These are phyloP conservation scores for Ophraella communa DNA, from an alignment of 2,888 invertebrate species.

Conservation along the genomic window DNA sequence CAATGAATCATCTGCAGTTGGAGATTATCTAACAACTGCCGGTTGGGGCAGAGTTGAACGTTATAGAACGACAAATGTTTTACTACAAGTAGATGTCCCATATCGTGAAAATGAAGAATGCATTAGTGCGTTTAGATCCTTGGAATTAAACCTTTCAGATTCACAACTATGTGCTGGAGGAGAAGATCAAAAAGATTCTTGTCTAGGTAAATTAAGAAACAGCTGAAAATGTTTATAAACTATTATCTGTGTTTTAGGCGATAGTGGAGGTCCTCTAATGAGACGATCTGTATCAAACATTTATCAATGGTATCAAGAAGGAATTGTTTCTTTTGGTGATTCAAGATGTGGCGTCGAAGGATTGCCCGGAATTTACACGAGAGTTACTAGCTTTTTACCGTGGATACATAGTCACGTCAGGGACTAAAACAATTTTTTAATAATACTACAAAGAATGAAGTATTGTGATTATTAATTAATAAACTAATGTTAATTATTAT, in stretches of 20 bases:
- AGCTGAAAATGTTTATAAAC: background rate
- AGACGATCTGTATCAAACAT: slow-evolving; percentile 57
- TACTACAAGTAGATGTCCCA: slow-evolving; percentile 68
- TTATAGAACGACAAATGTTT: slow-evolving; percentile 57
- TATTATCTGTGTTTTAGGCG: slow-evolving; percentile 61
- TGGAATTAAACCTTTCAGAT: slow-evolving; percentile 19
- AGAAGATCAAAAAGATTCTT: slow-evolving; percentile 67
- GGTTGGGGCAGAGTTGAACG: slow-evolving; percentile 57
- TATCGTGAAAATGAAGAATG: slow-evolving; percentile 64
- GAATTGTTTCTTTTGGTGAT: slow-evolving; percentile 71
- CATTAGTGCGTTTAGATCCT: slow-evolving; percentile 3
- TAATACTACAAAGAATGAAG: too few species aligned
- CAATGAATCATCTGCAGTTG: slow-evolving; percentile 46
- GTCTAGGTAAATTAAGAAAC: slow-evolving; percentile 59
- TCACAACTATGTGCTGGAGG: slow-evolving; percentile 50
- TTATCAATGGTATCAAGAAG: slow-evolving; percentile 67
- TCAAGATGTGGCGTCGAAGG: slow-evolving; percentile 48
- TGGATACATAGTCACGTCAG: slow-evolving; percentile 66
- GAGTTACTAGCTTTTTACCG: slow-evolving; percentile 60
- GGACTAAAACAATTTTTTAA: slow-evolving; percentile 7
- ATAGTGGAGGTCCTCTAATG: slow-evolving; percentile 82
- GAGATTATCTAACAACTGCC: slow-evolving; percentile 50
- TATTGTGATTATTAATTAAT: too few species aligned
- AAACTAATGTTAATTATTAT: too few species aligned
- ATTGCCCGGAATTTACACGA: slow-evolving; percentile 53